Evolutionary conservation across 2,888 invertebrate genomes (phyloP).

Genomic region (Torymus texanus): DNA sequence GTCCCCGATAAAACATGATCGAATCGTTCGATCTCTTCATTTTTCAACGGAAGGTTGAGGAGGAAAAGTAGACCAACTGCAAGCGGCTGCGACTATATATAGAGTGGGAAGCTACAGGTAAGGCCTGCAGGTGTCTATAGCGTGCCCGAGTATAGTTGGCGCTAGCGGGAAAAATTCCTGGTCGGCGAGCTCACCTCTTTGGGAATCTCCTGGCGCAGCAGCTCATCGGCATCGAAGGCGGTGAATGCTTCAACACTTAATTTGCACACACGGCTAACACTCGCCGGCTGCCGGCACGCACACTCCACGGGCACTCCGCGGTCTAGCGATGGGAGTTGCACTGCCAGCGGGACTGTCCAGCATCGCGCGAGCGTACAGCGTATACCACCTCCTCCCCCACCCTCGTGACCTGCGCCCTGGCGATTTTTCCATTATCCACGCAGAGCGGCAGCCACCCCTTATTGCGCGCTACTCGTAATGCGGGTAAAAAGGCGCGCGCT

Average conservation of each 20-base stretch:
- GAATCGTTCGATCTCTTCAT: no score
- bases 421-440: neutral
- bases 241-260: neutral
- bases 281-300: neutral
- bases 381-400: no score
- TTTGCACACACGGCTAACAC: neutral
- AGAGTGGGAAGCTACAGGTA: no score
- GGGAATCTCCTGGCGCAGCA: constrained; percentile 1
- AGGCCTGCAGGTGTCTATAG: no score
- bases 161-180: no score
- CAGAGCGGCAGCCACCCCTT: neutral
- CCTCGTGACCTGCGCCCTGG: constrained; percentile 21
- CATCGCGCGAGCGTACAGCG: neutral
- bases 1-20: no score
- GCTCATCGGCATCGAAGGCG: constrained; percentile 47
- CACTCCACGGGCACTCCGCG: neutral
- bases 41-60: no score
- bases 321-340: constrained; percentile 18
- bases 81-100: no score
- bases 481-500: constrained; percentile 35
- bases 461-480: neutral
- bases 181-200: constrained; percentile 32
- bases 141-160: no score
- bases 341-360: constrained; percentile 17
- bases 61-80: no score